These are phyloP conservation scores for Poeciliopsis infans DNA, from an alignment of 2,797 vertebrate genomes.

Conservation along the genomic window DNA sequence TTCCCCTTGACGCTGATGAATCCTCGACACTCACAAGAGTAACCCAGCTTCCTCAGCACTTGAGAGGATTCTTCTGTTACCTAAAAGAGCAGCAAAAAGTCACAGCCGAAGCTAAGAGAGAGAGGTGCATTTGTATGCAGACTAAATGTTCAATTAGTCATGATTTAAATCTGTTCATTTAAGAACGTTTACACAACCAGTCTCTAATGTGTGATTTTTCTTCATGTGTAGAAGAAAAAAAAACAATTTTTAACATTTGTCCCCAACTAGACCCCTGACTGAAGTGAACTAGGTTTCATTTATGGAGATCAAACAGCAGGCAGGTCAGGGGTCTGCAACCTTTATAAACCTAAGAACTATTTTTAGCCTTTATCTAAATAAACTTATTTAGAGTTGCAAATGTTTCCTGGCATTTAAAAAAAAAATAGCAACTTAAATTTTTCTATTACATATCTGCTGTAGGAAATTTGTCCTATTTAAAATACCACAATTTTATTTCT, in stretches of 20 bases:
- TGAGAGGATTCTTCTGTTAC: slow-evolving; percentile 92
- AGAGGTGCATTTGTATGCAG: background rate
- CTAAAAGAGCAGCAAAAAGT: slow-evolving; percentile 64
- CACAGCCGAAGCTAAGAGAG: background rate
- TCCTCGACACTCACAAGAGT: slow-evolving; percentile 94
- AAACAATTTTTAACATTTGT: background rate
- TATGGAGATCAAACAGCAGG: no score
- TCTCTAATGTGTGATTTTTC: background rate
- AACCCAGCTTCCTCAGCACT: slow-evolving; percentile 89
- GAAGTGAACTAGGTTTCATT: no score
- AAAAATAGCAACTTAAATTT: background rate
- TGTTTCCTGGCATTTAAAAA: background rate
- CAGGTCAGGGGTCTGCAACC: background rate
- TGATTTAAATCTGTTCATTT: background rate
- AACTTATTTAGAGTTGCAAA: background rate
- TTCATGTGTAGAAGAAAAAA: background rate
- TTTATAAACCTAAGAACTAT: background rate
- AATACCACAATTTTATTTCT: background rate
- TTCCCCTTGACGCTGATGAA: slow-evolving; percentile 97
- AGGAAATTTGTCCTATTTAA: background rate
- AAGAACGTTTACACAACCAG: background rate
- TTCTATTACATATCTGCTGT: background rate
- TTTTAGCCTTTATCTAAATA: background rate
- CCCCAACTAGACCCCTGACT: background rate
- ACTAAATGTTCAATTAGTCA: background rate